Percentiles rank a stretch among this genome's conserved stretches.
These are phyloP conservation scores for Hepsetus odoe DNA, from an alignment of 2,113 vertebrate genomes.

Conservation along the genomic window DNA sequence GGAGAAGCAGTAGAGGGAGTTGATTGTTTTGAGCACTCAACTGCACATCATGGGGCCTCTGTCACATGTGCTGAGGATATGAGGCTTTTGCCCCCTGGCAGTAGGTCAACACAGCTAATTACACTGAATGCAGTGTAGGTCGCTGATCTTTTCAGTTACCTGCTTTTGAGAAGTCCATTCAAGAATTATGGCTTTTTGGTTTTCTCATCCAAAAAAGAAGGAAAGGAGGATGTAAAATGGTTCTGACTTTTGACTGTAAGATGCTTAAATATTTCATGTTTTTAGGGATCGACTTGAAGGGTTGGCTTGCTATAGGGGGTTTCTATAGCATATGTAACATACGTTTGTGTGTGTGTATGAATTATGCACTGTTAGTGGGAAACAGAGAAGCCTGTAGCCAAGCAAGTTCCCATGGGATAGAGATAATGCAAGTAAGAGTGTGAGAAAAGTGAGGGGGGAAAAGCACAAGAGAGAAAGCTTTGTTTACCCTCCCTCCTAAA, in stretches of 20 bases:
- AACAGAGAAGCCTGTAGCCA: slow-evolving; percentile 13
- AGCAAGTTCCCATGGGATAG: slow-evolving; percentile 26
- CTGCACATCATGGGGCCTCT: slow-evolving; percentile 14
- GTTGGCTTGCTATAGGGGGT: no score
- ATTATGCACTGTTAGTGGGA: neutral
- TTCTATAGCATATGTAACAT: neutral
- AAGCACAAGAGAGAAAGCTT: slow-evolving; percentile 20
- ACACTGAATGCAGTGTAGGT: neutral
- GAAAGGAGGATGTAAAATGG: neutral
- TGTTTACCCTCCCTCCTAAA: slow-evolving; percentile 66
- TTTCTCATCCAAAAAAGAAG: no score
- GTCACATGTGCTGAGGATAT: neutral
- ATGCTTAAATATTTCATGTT: no score
- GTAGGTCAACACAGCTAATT: slow-evolving; percentile 15
- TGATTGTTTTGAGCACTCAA: slow-evolving; percentile 6
- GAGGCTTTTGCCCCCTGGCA: neutral
- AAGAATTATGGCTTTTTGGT: neutral
- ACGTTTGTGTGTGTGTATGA: slow-evolving; percentile 5
- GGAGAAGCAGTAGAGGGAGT: neutral
- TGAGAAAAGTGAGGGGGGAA: slow-evolving; percentile 37
- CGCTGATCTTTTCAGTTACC: neutral
- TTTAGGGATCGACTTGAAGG: no score
- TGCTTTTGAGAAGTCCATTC: neutral
- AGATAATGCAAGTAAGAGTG: slow-evolving; percentile 34
- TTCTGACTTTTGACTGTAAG: no score